Base-by-base conservation (phyloP, 2,113 vertebrate genomes). In the Rhinolophus ferrumequinum region DNA sequence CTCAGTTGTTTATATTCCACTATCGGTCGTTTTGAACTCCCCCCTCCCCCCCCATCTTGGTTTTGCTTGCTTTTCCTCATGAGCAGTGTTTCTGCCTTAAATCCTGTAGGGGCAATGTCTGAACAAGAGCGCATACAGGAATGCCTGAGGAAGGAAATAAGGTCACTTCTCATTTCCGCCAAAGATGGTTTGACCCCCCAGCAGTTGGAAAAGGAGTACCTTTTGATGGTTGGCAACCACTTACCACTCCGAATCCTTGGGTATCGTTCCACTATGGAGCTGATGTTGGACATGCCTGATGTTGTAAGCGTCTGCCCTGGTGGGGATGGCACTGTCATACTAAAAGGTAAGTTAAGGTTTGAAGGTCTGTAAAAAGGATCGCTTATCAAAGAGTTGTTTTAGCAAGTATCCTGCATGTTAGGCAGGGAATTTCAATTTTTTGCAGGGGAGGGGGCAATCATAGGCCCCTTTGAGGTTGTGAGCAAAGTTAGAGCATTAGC, bases 271-370 rank as follows among this genome's bases (percentile, higher is more conserved):
- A 91, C 99, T 5, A 97, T 99, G 98, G 99, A 99, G 90, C 98
- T 99, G 98, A 98, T 99, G 67, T 90, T 97, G 58, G 98, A 99
- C 69, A 99, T 99, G 99, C 99, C 99, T 0, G 99, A 99, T 16
- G 99, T 99, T 50, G 99, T 99, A 62, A 96, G 70, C 2, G 3
- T 99, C 75, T 95, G 95, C 38, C 93, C 97, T 44, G 77, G 22
- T 3, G 12, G 56, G 13, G 98, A 99, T 75, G 99, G 99, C 30
- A 93, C 62, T 8, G 0, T 98, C 0, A 60, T 98, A 24, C 97
- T 99, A 33, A 99, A 98, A 98, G 99, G 99, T 99, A 96, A 97
- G 91, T 1, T 50, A 41, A 64, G 22, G 19, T 79, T 30, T 7
- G 64, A 75, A 50, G 77, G 12, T n/a, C 50, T 66, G 33, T 44